phyloP scores from a whole-genome alignment of 2,888 invertebrate genomes.

The Selenia dentaria region DNA sequence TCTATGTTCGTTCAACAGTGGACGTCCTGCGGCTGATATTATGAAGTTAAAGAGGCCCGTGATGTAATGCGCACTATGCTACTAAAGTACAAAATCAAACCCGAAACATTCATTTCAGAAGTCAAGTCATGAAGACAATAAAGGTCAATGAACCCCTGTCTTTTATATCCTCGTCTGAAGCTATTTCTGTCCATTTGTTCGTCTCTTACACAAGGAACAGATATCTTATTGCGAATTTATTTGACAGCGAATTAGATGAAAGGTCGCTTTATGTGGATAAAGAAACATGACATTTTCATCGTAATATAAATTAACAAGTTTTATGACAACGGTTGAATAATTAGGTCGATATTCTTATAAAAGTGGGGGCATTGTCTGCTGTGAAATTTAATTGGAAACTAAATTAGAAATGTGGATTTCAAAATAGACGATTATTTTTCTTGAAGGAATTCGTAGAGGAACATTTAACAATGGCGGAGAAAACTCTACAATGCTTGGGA shows the following conservation, averaged over 20 bases:
- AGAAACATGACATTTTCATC: not conserved
- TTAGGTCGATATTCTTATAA: constrained; percentile 10
- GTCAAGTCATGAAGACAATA: constrained; percentile 9
- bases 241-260: constrained; percentile 10
- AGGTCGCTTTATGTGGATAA: not conserved
- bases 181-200: constrained; percentile 21
- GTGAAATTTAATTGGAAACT: not conserved
- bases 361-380: constrained; percentile 9
- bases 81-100: too few relatives aligned
- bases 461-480: too few relatives aligned
- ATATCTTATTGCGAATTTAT: constrained; percentile 12
- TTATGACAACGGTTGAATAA: constrained; percentile 6
- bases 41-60: too few relatives aligned
- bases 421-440: too few relatives aligned
- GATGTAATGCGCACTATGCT: too few relatives aligned
- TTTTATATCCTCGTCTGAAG: constrained; percentile 1
- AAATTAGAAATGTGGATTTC: too few relatives aligned
- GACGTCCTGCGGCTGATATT: too few relatives aligned
- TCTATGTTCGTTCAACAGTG: too few relatives aligned
- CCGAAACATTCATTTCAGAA: too few relatives aligned
- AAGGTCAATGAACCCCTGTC: constrained; percentile 23
- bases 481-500: too few relatives aligned
- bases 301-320: not conserved
- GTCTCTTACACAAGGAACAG: constrained; percentile 2
- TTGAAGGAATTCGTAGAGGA: too few relatives aligned